Evolutionary conservation across 2,797 vertebrate genomes (phyloP).

Genomic region (Pelodytes ibericus): DNA sequence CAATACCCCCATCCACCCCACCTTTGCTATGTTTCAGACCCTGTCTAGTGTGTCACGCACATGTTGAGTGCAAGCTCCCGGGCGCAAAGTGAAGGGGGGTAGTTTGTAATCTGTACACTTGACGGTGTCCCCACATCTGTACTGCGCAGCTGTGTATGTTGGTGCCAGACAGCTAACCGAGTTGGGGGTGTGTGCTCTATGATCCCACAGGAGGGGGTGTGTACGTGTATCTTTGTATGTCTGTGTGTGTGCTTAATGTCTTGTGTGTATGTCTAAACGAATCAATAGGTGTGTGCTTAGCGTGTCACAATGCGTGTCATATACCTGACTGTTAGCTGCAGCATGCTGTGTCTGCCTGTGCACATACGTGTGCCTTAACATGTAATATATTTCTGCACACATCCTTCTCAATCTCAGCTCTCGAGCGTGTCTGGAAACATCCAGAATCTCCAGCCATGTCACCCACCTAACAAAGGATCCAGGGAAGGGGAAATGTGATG

Average conservation of each 20-base stretch:
- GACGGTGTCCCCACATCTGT: neutral
- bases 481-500: neutral
- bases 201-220: conserved; percentile 48
- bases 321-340: neutral
- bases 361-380: conserved; percentile 6
- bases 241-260: conserved; percentile 18
- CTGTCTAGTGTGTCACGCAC: neutral
- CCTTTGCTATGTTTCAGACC: neutral
- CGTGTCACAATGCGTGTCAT: neutral
- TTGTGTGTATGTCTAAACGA: neutral
- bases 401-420: conserved; percentile 14
- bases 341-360: neutral
- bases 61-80: conserved; percentile 16
- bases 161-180: conserved; percentile 10
- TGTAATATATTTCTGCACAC: neutral
- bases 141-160: conserved; percentile 38
- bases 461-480: conserved; percentile 52
- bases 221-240: conserved; percentile 32
- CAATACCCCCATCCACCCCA: neutral
- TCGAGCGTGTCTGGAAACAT: conserved; percentile 33
- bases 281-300: conserved; percentile 18
- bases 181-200: conserved; percentile 21
- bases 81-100: neutral
- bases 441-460: conserved; percentile 31
- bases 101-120: neutral